Conservation (phyloP, 2,113 vertebrate genomes). For the Aptenodytes patagonicus region DNA sequence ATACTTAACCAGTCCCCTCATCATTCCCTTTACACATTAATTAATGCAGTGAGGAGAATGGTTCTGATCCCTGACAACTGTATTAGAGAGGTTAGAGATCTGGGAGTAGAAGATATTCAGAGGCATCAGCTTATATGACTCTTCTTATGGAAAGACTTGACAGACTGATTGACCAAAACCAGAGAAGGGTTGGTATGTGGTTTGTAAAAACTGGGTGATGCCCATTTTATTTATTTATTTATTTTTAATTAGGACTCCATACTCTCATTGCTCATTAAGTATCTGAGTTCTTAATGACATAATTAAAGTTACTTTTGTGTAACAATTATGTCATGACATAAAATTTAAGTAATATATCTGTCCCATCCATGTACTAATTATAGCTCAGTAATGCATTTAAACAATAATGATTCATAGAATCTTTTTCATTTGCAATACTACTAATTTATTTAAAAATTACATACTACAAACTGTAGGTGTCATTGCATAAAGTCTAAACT, state of each 20-base stretch:
- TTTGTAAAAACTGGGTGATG: not conserved
- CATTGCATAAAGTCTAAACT: not conserved
- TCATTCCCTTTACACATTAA: not conserved
- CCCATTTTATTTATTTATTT: not conserved
- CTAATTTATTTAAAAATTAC: not conserved
- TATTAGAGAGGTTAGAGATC: not conserved
- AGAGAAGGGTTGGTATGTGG: not conserved
- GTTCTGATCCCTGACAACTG: rapidly evolving
- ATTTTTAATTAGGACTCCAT: not conserved
- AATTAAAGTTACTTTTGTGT: not conserved
- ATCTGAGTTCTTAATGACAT: not conserved
- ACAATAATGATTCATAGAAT: not conserved
- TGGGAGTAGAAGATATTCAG: not conserved
- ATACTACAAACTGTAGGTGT: not conserved
- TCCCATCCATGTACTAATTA: not conserved
- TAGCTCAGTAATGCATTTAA: not conserved
- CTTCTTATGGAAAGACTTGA: not conserved
- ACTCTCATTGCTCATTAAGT: not conserved
- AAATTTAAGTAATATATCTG: not conserved
- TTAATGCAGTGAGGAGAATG: not conserved
- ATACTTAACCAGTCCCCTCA: not conserved
- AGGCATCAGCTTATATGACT: not conserved
- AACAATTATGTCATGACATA: not conserved
- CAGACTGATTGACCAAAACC: not conserved
- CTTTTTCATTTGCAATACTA: not conserved